Base-by-base conservation (phyloP, 2,888 invertebrate species). In the Oscheius sp. region DNA sequence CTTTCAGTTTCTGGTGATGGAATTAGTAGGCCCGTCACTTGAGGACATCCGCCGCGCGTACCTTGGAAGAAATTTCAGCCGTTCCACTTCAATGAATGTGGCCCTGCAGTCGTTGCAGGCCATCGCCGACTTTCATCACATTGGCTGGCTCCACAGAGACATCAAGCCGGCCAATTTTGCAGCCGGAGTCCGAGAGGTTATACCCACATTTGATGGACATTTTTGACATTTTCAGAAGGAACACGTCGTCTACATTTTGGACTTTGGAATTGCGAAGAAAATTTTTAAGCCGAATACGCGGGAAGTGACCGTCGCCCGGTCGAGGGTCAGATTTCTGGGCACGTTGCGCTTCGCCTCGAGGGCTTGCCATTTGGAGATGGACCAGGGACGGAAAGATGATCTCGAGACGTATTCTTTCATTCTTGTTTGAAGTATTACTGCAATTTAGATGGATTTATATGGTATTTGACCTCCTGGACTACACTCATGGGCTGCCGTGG, bases 301-400 rank as follows among this genome's bases (percentile, higher is more conserved):
- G n/a, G 69, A 69, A 6, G 35, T 69, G n/a, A 56, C 41, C 18
- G 18, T 53, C 43, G 29, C 75, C 12, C 49, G 80, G 21, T 74
- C 76, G 29, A 78, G 75, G 41, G 79, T 77, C 29, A 81, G 78
- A 59, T 81, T 81, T 52, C 63, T 81, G 23, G 81, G 81, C 56
- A 81, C 81, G 1, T 43, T 78, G n/a, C 12, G 81, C 43, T 81
- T 76, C 41, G 78, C 81, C 0, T 63, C 75, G 9, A 59, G 81
- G 3, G 78, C 76, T 0, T 79, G 79, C 61, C 78, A 79, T 73
- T 52, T 66, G 7, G 72, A 75, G 3, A 13, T 74, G 58, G 81
- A 81, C 41, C 81, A 81, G 45, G 79, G 78, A 49, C 52, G 81
- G 21, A 76, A 76, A 46, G 81, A 81, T 43, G 81, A 81, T 58